Base-by-base conservation (phyloP, 2,113 vertebrate genomes). In the Cardinalis cardinalis region DNA sequence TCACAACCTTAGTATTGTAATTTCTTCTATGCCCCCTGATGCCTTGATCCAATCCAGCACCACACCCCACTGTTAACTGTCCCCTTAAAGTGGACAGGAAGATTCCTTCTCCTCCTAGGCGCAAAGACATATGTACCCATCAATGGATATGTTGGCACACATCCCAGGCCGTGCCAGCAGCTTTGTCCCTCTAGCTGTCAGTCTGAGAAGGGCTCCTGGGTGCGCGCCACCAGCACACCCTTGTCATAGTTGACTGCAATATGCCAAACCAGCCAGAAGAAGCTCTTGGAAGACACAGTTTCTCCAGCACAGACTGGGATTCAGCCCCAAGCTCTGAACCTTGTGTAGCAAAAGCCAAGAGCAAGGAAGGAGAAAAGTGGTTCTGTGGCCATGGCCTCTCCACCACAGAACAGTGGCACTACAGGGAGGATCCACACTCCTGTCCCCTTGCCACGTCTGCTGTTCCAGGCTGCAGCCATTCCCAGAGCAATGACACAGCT, bases 141-240 rank as follows among this genome's bases (percentile, higher is more conserved):
- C 31, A 26, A 31, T 3, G 7, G 13, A 3, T 66, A 63, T n/a
- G 14, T 14, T 52, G 19, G 38, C 55, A 52, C 5, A 29, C 36
- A 63, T 55, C 10, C 32, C 43, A 78, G 40, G 19, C 26, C 52
- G n/a, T 1, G 8, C 23, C 73, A 80, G 32, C 25, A 71, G 31
- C 4, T 78, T 76, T 36, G 17, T 59, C 25, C 17, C 61, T 21
- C 25, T 38, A 72, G 24, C 32, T 81, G 36, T 71, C 31, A 24
- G 58, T 24, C 32, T 81, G 65, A 76, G 13, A 76, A 32, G 25
- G 19, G n/a, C 1, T 73, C 4, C 21, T 43, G 38, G 11, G 18
- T 4, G 3, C 0, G 3, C 44, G 19, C 36, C 34, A 65, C 7
- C 10, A 58, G 41, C 14, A 69, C 26, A 7, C 2, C 18, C 16